These are phyloP conservation scores for Poecilia velifera DNA, from an alignment of 2,797 vertebrate species.

Conservation along the genomic window DNA sequence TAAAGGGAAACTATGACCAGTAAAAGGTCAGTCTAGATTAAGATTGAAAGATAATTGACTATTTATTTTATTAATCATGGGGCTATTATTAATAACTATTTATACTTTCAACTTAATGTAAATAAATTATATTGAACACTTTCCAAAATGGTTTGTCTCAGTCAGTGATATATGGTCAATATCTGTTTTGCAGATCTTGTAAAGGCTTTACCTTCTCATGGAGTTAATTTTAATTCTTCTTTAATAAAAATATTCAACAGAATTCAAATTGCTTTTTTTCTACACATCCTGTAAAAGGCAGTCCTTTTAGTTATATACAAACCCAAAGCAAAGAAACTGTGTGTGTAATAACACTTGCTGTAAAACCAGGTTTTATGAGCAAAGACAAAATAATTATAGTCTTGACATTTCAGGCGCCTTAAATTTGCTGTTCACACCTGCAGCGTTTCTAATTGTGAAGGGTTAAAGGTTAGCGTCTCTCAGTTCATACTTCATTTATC, in stretches of 20 bases:
- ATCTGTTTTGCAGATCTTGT: too few relatives aligned
- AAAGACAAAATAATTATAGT: background rate
- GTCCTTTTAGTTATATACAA: background rate
- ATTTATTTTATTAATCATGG: background rate
- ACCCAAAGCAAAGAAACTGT: background rate
- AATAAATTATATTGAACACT: too few relatives aligned
- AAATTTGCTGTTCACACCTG: background rate
- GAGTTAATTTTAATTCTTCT: too few relatives aligned
- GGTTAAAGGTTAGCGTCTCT: background rate
- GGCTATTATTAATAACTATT: too few relatives aligned
- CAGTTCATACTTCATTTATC: background rate
- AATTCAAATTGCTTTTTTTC: too few relatives aligned
- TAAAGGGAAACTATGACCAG: background rate
- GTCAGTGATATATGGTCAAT: too few relatives aligned
- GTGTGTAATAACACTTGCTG: background rate
- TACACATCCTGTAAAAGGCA: background rate
- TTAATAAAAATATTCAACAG: too few relatives aligned
- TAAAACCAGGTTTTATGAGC: background rate
- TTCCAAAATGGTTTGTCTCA: too few relatives aligned
- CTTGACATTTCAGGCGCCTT: background rate
- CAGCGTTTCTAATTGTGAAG: background rate
- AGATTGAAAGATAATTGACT: background rate
- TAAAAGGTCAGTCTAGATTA: background rate
- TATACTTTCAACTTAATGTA: too few relatives aligned
- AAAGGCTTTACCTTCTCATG: too few relatives aligned